Evolutionary conservation across 2,888 invertebrate genomes (phyloP).

Genomic region (Cylloceria caligata): DNA sequence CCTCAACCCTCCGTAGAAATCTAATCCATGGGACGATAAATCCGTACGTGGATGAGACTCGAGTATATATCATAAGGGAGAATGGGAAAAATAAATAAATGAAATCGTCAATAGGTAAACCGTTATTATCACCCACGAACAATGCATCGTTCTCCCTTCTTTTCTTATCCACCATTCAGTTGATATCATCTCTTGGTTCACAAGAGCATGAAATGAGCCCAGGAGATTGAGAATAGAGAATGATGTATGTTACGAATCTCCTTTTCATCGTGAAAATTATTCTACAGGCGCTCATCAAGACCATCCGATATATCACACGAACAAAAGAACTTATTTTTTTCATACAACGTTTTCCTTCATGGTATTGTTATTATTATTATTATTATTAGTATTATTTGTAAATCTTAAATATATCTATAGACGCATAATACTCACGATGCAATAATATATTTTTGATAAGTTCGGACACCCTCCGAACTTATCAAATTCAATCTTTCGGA

Average conservation of each 20-base stretch:
- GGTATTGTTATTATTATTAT: slow-evolving; percentile 15
- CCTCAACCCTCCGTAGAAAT: slow-evolving; percentile 52
- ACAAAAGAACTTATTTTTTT: slow-evolving; percentile 34
- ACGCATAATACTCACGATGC: slow-evolving; percentile 16
- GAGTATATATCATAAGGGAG: slow-evolving; percentile 51
- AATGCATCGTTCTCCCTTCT: slow-evolving; percentile 35
- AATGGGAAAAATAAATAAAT: slow-evolving; percentile 47
- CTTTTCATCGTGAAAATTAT: slow-evolving; percentile 57
- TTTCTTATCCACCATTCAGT: slow-evolving; percentile 34
- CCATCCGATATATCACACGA: slow-evolving; percentile 28
- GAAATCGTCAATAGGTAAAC: slow-evolving; percentile 48
- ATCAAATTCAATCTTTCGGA: slow-evolving; percentile 18
- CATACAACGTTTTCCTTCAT: slow-evolving; percentile 14
- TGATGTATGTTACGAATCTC: slow-evolving; percentile 36
- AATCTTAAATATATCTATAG: slow-evolving; percentile 9
- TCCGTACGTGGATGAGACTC: slow-evolving; percentile 57
- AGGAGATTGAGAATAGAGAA: slow-evolving; percentile 7
- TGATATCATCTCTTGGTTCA: neutral
- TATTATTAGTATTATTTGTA: neutral
- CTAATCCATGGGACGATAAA: slow-evolving; percentile 69
- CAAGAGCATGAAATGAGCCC: slow-evolving; percentile 7
- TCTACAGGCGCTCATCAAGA: slow-evolving; percentile 32
- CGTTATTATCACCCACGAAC: slow-evolving; percentile 63
- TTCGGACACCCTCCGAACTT: neutral
- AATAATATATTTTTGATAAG: slow-evolving; percentile 3